Evolutionary conservation across 2,113 vertebrate genomes (phyloP), one percentile per base, ranked within the genome.

Genomic region (Oncorhynchus nerka): DNA sequence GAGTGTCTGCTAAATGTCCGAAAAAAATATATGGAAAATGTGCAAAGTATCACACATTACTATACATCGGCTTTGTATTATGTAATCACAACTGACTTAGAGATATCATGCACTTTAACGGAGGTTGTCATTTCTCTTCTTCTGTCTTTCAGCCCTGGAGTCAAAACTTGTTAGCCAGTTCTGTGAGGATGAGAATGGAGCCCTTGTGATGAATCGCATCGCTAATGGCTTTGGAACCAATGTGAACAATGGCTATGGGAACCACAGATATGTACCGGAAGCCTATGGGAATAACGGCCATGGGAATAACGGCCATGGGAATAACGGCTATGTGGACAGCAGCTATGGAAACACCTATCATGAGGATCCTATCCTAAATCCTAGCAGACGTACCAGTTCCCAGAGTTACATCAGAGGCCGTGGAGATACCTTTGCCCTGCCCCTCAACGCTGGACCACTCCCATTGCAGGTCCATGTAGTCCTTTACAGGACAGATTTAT

Each of bases 101-200:
- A 11, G 30, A 71, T 67, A 55, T 39, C 15, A 69, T 34, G 22
- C 11, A 65, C 30, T 9, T 19, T 64, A n/a, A 59, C 48, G 8
- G n/a, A 20, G 32, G 32, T 67, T 67, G 12, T 48, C 62, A 64
- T 74, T 1, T 71, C 3, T 3, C 55, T 83, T 71, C 74, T 1
- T 59, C 9, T 75, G 74, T 85, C 72, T 68, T 84, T 55, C 74
- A 96, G 96, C 94, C 76, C 85, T 98, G 87, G 96, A 98, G 79
- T 97, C 94, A 9, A 93, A 96, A 89, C 93, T 97, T 65, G 94
- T 96, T 28, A 96, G 90, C 80, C 95, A 96, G 57, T 95, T 97
- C 85, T 97, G 96, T 90, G 95, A 97, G 89, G 95, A 97, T 90
- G 95, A 97, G 89, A 95, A 95, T 26, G 93, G 94, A 3, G 94